These are phyloP conservation scores for Panonychus citri DNA, from an alignment of 1,140 invertebrate genomes.

Conservation along the genomic window DNA sequence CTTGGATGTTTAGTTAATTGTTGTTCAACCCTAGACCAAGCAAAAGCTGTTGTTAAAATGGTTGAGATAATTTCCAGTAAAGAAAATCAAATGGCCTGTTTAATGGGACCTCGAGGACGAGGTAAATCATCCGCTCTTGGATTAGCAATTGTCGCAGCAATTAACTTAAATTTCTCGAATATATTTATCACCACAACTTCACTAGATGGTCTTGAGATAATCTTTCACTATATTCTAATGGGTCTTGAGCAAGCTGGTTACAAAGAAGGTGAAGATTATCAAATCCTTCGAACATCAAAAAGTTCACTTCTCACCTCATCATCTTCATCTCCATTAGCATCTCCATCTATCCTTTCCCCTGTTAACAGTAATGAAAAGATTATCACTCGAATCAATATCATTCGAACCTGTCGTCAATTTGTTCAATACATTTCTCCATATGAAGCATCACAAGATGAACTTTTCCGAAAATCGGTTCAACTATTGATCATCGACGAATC, in stretches of 20 bases:
- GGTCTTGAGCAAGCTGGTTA: conserved; percentile 68
- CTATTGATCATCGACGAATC: conserved; percentile 94
- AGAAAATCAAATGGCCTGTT: conserved; percentile 55
- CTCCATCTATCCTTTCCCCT: conserved; percentile 46
- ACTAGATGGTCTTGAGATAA: conserved; percentile 89
- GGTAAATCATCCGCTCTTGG: conserved; percentile 96
- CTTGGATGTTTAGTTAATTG: conserved; percentile 66
- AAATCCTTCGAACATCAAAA: conserved; percentile 50
- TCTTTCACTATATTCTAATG: conserved; percentile 94
- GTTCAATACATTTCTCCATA: conserved; percentile 90
- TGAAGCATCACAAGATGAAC: conserved; percentile 44
- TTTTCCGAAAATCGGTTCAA: conserved; percentile 70
- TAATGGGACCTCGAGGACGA: conserved; percentile 84
- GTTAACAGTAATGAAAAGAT: conserved; percentile 93
- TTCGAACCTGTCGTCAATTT: conserved; percentile 71
- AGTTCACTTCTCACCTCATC: conserved; percentile 33
- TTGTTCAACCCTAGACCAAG: conserved; percentile 74
- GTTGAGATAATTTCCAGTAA: conserved; percentile 89
- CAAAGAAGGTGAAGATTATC: conserved; percentile 85
- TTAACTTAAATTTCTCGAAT: conserved; percentile 72
- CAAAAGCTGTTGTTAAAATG: conserved; percentile 70
- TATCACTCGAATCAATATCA: conserved; percentile 72
- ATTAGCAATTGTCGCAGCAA: conserved; percentile 46
- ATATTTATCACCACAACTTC: conserved; percentile 93
- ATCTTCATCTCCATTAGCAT: too few relatives aligned